phyloP scores from a whole-genome alignment of 2,797 vertebrate species.

The Peromyscus attwateri region DNA sequence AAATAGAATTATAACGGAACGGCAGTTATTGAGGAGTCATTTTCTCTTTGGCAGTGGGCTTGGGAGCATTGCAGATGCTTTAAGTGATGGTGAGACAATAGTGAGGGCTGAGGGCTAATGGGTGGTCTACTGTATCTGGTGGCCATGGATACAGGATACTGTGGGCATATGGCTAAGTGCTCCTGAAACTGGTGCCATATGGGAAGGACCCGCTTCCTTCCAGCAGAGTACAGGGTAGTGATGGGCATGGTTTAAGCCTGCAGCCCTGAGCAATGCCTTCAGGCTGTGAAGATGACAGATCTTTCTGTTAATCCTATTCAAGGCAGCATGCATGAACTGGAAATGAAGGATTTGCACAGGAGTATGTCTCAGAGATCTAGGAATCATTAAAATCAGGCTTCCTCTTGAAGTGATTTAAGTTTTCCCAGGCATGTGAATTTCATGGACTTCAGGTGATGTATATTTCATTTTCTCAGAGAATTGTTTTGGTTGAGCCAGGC shows the following conservation, averaged over 20 bases:
- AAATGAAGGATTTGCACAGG: slow-evolving; percentile 93
- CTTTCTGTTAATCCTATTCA: slow-evolving; percentile 90
- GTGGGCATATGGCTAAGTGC: neutral
- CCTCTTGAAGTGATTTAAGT: neutral
- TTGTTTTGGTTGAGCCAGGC: neutral
- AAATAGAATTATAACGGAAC: neutral
- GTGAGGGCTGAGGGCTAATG: neutral
- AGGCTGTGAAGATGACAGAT: slow-evolving; percentile 93
- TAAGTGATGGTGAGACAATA: neutral
- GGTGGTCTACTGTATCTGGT: neutral
- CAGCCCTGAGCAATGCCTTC: slow-evolving; percentile 91
- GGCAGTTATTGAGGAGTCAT: neutral
- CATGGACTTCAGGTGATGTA: neutral
- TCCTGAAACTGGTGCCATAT: neutral
- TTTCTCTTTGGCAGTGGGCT: neutral
- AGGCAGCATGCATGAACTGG: slow-evolving; percentile 91
- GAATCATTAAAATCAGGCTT: neutral
- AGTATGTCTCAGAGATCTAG: neutral
- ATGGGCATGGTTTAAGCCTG: slow-evolving; percentile 91
- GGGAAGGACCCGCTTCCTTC: neutral
- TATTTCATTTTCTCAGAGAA: slow-evolving; percentile 13
- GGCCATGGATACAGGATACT: neutral
- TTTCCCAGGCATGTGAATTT: slow-evolving; percentile 52
- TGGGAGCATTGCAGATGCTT: neutral
- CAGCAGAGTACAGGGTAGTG: slow-evolving; percentile 95